Conservation (phyloP, 2,888 invertebrate species). For the Pharmacophagus antenor region DNA sequence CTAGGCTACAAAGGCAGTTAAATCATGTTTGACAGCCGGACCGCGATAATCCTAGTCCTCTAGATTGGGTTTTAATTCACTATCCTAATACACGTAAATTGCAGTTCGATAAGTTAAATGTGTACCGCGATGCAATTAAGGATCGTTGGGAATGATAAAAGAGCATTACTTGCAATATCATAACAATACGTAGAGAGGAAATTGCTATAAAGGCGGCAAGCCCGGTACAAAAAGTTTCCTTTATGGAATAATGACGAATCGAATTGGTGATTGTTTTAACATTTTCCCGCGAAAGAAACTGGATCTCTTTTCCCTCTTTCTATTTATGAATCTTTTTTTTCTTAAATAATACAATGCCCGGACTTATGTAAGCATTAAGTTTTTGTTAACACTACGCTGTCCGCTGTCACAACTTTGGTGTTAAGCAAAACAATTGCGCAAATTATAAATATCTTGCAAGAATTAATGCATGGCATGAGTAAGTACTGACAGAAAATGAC, state of each 20-base stretch:
- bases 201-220: slow-evolving; percentile 21
- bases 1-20: too few relatives aligned
- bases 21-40: too few relatives aligned
- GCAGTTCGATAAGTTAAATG: slow-evolving; percentile 2
- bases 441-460: too few relatives aligned
- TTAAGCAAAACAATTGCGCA: too few relatives aligned
- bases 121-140: slow-evolving; percentile 17
- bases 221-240: slow-evolving; percentile 7
- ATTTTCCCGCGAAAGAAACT: not conserved
- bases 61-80: too few relatives aligned
- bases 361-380: too few relatives aligned
- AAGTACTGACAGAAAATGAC: too few relatives aligned
- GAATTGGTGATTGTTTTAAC: not conserved
- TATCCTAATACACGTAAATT: too few relatives aligned
- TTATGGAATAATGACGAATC: not conserved
- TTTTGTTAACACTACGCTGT: too few relatives aligned
- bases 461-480: too few relatives aligned
- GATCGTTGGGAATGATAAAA: slow-evolving; percentile 24
- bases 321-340: not conserved
- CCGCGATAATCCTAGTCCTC: too few relatives aligned
- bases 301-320: not conserved
- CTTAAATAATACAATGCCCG: not conserved
- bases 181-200: not conserved
- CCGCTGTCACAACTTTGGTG: too few relatives aligned
- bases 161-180: slow-evolving; percentile 28